Base-by-base conservation (phyloP, 35 echinoderm and acorn worm species). In the Amphiura filiformis region DNA sequence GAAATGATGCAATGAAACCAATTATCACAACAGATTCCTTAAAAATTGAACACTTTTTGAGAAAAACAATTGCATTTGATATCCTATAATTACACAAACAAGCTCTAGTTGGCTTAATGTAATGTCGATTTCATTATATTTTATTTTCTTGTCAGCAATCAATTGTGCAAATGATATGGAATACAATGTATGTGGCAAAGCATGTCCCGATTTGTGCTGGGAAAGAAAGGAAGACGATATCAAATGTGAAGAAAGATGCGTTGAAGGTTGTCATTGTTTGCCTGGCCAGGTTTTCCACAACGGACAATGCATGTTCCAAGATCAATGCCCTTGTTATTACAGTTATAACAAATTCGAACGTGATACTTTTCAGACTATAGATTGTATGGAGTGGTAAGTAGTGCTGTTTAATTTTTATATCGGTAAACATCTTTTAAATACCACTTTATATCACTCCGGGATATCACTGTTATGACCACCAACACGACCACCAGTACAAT, bases 241-340 rank as follows among this genome's bases (percentile, higher is more conserved):
- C 7, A 80, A 47, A 0, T 91, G 84, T 80, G 41, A 90, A 57
- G 38, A 75, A 22, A 82, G 77, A 0, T 95, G 93, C 78, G 85
- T 95, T 17, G 93, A 95, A 76, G 93, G 93, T 38, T 95, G 93
- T 52, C 85, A 87, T 80, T 95, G 93, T 42, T 89, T 89, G 3
- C 7, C 20, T 0, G 93, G 93, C 22, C 70, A 65, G 65, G 86
- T 91, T 65, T 57, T 88, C 0, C 75, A 88, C 26, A 22, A 88
- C 20, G 91, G 91, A 0, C 32, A 40, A 20, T 93, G 91, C 36
- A 39, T 88, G 5, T 37, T 34, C 38, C 22, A 57, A 31, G 80
- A 76, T 13, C 17, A 35, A 4, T 93, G 91, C 81, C 80, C 81
- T 30, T 93, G 91, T 36, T 85, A 85, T 36, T 65, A 36, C 13